Evolutionary conservation across 2,797 vertebrate genomes (phyloP), one percentile per base, ranked within the genome.

Genomic region (Sebastes baramenuke): DNA sequence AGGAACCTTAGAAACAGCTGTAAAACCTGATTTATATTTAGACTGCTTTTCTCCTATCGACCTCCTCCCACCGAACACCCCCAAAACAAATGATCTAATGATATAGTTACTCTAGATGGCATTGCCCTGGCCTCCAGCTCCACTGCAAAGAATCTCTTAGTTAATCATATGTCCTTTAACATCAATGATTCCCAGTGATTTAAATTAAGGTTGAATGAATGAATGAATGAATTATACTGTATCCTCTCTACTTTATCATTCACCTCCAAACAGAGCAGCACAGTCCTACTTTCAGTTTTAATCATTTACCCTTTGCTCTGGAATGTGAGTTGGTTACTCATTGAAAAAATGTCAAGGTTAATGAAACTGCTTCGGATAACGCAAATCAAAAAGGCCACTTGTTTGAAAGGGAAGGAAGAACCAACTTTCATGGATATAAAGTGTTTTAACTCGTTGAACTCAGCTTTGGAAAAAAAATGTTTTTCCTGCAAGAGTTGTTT

Each of bases 261-360:
- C 20, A 34, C 13, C 24, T 54, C 25, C n/a, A 27, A 64, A 11
- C 58, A 72, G n/a, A 79, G 75, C 32, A 56, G 11, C 24, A 59
- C 4, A 20, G 22, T 42, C 20, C 16, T 24, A 13, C 25, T 42
- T 3, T 3, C 38, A 34, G 55, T 79, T 81, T 61, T 34, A 89
- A 66, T 89, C 67, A 75, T 89, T 87, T 76, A 80, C 65, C 62
- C 68, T 70, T 81, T 79, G 54, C 67, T 75, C 80, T 82, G 87
- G 86, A 83, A 89, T 87, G 83, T 52, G 75, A 83, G 29, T 22
- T 27, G 59, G 89, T 90, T 85, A 93, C 81, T 85, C 54, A 90
- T 92, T 91, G 56, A 89, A 73, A 74, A 83, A 90, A 84, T 52
- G 65, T 13, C 81, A 88, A 85, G 86, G 90, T 87, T 79, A 80